A percentile compares a stretch with the other conserved stretches of the same genome.
Evolutionary conservation across 2,113 vertebrate species (phyloP).

Genomic region (Halcyon malimbica): DNA sequence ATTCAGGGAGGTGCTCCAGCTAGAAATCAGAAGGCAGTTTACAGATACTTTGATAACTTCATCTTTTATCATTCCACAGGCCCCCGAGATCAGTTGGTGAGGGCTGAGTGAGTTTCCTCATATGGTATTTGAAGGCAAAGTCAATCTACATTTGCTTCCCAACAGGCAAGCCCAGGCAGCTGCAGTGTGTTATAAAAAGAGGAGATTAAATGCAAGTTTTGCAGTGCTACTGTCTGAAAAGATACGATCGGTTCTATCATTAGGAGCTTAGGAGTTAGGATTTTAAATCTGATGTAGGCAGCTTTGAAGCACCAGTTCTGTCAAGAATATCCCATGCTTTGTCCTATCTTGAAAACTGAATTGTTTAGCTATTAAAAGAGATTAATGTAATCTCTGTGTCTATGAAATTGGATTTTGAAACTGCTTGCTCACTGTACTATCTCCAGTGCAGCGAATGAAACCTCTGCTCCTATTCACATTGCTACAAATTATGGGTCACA

Average conservation of each 20-base stretch:
- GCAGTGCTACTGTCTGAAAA: constrained; percentile 44
- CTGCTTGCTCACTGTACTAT: constrained; percentile 18
- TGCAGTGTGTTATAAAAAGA: neutral
- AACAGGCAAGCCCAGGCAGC: constrained; percentile 61
- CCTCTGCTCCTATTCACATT: neutral
- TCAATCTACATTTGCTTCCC: constrained; percentile 55
- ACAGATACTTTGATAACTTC: constrained; percentile 45
- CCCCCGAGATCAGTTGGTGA: constrained; percentile 31
- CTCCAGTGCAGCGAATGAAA: neutral
- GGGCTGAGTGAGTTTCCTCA: constrained; percentile 13
- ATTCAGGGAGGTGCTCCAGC: constrained; percentile 34
- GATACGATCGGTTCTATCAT: constrained; percentile 10
- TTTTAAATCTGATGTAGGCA: constrained; percentile 35
- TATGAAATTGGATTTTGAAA: constrained; percentile 65
- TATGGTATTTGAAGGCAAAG: constrained; percentile 43
- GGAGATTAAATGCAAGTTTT: constrained; percentile 41
- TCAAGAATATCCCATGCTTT: constrained; percentile 51
- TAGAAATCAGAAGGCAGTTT: constrained; percentile 46
- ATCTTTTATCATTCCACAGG: constrained; percentile 49
- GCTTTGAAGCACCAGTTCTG: constrained; percentile 44
- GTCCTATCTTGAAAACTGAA: constrained; percentile 56
- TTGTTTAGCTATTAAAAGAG: constrained; percentile 60
- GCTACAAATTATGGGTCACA: neutral
- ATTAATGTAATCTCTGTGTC: constrained; percentile 58
- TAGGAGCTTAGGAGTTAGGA: constrained; percentile 29